phyloP scores from a whole-genome alignment of 2,888 invertebrate species.

The Apomyelois bistriatella region DNA sequence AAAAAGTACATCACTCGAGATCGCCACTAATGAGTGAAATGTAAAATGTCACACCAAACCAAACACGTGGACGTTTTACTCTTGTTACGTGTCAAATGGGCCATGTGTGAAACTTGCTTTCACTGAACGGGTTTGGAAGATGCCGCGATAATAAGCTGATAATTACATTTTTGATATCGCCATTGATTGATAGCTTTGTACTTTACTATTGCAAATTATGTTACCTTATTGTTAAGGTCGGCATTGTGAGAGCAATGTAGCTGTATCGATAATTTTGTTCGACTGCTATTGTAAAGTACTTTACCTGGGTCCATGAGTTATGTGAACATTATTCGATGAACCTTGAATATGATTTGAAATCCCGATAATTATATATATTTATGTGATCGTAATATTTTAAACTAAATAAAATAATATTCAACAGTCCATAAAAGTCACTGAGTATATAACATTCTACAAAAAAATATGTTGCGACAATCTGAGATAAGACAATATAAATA shows the following conservation, averaged over 20 bases:
- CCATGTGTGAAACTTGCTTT: constrained; percentile 65
- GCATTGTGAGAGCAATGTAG: not conserved
- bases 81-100: constrained; percentile 48
- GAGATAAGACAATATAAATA: too few species aligned
- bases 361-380: too few species aligned
- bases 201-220: constrained; percentile 21
- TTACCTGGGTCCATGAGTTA: not conserved
- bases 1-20: constrained; percentile 25
- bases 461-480: too few species aligned
- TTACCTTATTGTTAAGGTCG: not conserved
- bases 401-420: too few species aligned
- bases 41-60: constrained; percentile 41
- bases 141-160: constrained; percentile 58
- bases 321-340: too few species aligned
- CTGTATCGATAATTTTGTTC: not conserved
- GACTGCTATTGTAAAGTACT: not conserved
- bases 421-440: too few species aligned
- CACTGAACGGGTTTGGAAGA: constrained; percentile 57
- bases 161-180: constrained; percentile 44
- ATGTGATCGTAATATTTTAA: too few species aligned
- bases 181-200: constrained; percentile 26
- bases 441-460: too few species aligned
- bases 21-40: constrained; percentile 36
- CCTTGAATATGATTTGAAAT: too few species aligned
- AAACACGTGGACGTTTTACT: constrained; percentile 36